Evolutionary conservation across 2,113 vertebrate genomes (phyloP), one percentile per base, ranked within the genome.

Genomic region (Camelus bactrianus): DNA sequence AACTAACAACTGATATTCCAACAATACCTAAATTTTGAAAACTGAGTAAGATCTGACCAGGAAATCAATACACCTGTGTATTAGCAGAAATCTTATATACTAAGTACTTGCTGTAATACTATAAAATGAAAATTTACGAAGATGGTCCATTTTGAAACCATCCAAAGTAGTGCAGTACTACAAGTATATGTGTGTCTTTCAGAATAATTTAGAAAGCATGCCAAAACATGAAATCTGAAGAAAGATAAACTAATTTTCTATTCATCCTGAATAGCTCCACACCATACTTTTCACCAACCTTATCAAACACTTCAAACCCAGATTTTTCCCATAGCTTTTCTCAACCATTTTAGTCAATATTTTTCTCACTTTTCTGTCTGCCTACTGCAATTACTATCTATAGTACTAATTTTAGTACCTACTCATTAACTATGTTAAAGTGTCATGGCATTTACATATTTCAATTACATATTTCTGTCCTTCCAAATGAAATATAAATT

Each of bases 71-170:
- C 75, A 60, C 6, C 72, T 95, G 12, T 48, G 80, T 62, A 91
- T 80, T 69, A 93, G 89, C 3, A 88, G 56, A 91, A 91, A 42
- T 32, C 30, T 92, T 77, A 91, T 3, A 64, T 28, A 93, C 38
- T 80, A 48, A 87, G 11, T 75, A 75, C 22, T 73, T 60, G 30
- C 28, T 73, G 0, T 70, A 88, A 91, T 12, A 87, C 16, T 83
- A 42, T 69, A 87, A 86, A 86, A 15, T 48, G n/a, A 91, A 92
- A 95, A 87, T 65, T 92, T 86, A 92, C 62, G 77, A 80, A 92
- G 67, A 79, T 42, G 15, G 15, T 67, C 38, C 72, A 92, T 69
- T 93, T 79, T 92, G 38, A 90, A 88, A 54, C 17, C 73, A 92
- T 26, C 46, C 17, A 81, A 75, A 58, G 52, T 56, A 48, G 10